A percentile compares a stretch with the other conserved stretches of the same genome.
These are phyloP conservation scores for Drosophila imparisetae DNA, from an alignment of 2,888 invertebrate species.

Conservation along the genomic window DNA sequence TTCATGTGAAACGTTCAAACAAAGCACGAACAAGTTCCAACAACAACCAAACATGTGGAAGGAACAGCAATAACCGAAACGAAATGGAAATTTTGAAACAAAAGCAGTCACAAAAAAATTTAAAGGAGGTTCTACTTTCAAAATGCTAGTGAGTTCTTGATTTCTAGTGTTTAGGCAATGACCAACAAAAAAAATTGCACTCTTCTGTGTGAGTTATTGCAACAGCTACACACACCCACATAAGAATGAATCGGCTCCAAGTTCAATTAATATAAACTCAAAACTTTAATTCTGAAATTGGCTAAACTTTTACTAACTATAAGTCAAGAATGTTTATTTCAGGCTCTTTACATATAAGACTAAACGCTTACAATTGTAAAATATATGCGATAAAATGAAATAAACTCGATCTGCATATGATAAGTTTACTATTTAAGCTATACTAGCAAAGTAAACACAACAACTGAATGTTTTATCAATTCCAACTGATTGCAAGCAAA, in stretches of 20 bases:
- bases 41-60: slow-evolving; percentile 36
- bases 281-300: neutral
- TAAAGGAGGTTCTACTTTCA: slow-evolving; percentile 8
- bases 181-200: neutral
- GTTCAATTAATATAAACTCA: neutral
- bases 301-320: neutral
- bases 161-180: slow-evolving; percentile 20
- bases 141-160: slow-evolving; percentile 25
- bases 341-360: neutral
- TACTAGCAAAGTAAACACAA: neutral
- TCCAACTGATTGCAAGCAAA: neutral
- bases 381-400: neutral
- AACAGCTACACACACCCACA: neutral
- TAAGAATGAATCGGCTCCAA: neutral
- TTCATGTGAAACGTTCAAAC: slow-evolving; percentile 70
- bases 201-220: slow-evolving; percentile 11
- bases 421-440: neutral
- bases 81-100: slow-evolving; percentile 66
- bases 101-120: slow-evolving; percentile 35
- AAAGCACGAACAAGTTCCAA: slow-evolving; percentile 55
- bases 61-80: slow-evolving; percentile 25
- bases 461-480: neutral
- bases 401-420: neutral
- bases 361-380: neutral
- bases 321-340: neutral